phyloP scores from a whole-genome alignment of 2,888 invertebrate species.

The Agrochola circellaris region DNA sequence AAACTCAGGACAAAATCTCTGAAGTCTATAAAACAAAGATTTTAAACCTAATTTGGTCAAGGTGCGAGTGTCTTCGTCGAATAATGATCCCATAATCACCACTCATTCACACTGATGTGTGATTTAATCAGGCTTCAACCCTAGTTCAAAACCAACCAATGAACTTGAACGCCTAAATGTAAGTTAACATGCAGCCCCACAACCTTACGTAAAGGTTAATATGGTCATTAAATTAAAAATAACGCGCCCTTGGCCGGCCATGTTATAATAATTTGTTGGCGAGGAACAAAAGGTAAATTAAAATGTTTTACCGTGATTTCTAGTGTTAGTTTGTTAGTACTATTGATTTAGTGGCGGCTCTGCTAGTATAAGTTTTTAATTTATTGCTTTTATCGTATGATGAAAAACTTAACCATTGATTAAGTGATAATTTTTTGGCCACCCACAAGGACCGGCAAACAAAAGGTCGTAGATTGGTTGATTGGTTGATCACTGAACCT shows the following conservation, averaged over 20 bases:
- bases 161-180: conserved; percentile 48
- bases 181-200: conserved; percentile 38
- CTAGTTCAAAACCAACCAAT: conserved; percentile 23
- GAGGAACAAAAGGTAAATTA: conserved; percentile 17
- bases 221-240: conserved; percentile 52
- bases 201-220: conserved; percentile 50
- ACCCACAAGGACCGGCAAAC: too few relatives aligned
- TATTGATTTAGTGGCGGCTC: not conserved
- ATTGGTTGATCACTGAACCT: too few relatives aligned
- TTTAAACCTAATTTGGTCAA: not conserved
- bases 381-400: not conserved
- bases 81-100: not conserved
- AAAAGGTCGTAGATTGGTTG: too few relatives aligned
- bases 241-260: conserved; percentile 44
- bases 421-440: too few relatives aligned
- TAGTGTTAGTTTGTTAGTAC: not conserved
- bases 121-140: conserved; percentile 8
- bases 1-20: too few relatives aligned
- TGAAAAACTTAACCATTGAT: too few relatives aligned
- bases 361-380: not conserved
- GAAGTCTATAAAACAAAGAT: too few relatives aligned
- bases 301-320: conserved; percentile 29
- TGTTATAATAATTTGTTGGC: conserved; percentile 44
- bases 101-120: not conserved
- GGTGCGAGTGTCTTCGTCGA: not conserved